These are phyloP conservation scores for Eulithis prunata DNA, from an alignment of 2,888 invertebrate genomes.

Conservation along the genomic window DNA sequence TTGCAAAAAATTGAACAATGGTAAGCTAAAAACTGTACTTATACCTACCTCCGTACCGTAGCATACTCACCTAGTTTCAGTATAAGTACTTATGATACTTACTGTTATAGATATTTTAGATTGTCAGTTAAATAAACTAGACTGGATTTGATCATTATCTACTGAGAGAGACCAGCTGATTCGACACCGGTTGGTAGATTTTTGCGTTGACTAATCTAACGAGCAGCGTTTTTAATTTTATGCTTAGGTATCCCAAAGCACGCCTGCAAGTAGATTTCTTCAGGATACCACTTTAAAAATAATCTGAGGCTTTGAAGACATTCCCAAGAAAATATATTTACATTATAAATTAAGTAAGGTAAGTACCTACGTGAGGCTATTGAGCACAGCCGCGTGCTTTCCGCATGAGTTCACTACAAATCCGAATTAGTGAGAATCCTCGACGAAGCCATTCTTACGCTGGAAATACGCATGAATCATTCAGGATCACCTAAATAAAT, in stretches of 20 bases:
- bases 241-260: too few species aligned
- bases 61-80: slow-evolving; percentile 44
- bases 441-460: slow-evolving; percentile 26
- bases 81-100: slow-evolving; percentile 8
- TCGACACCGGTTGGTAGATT: too few species aligned
- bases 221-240: too few species aligned
- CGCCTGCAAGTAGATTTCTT: too few species aligned
- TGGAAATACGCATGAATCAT: slow-evolving; percentile 51
- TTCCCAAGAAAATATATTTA: slow-evolving; percentile 7
- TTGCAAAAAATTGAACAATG: slow-evolving; percentile 47
- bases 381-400: slow-evolving; percentile 49
- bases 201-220: too few species aligned
- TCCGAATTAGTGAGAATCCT: slow-evolving; percentile 33
- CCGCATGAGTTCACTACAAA: slow-evolving; percentile 50
- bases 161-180: too few species aligned
- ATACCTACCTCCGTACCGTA: slow-evolving; percentile 31
- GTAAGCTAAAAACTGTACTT: slow-evolving; percentile 32
- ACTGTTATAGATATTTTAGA: slow-evolving; percentile 46
- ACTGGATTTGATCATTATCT: too few species aligned
- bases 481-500: slow-evolving; percentile 13
- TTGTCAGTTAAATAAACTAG: slow-evolving; percentile 33
- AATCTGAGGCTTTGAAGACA: background rate
- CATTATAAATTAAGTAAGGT: slow-evolving; percentile 17
- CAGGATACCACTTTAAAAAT: too few species aligned
- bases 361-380: slow-evolving; percentile 46